Evolutionary conservation across 2,888 invertebrate genomes (phyloP).

Genomic region (Lepeophtheirus nordmannii): DNA sequence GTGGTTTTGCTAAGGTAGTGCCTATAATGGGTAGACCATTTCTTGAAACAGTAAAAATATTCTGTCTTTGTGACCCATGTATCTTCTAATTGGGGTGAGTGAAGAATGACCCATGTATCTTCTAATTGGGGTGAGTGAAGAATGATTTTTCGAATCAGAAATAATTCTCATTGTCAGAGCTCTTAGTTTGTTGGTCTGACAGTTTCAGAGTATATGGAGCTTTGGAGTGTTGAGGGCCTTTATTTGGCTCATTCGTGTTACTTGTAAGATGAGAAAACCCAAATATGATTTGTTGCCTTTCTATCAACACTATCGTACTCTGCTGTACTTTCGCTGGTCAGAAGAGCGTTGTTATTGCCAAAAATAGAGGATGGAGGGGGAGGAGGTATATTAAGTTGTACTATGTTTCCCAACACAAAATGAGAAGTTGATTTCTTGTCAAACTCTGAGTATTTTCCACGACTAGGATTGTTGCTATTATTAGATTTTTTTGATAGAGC

Average conservation of each 20-base stretch:
- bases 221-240: not conserved
- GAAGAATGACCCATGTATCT: too few relatives aligned
- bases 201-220: constrained; percentile 19
- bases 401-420: too few relatives aligned
- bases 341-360: not conserved
- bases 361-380: not conserved
- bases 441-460: not conserved
- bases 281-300: not conserved
- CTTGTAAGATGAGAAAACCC: not conserved
- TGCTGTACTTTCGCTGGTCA: not conserved
- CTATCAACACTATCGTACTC: not conserved
- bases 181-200: constrained; percentile 59
- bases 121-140: constrained; percentile 47
- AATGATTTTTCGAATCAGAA: constrained; percentile 76
- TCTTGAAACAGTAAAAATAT: constrained; percentile 80
- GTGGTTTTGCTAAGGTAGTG: constrained; percentile 78
- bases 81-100: constrained; percentile 55
- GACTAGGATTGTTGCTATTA: not conserved
- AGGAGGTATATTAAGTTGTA: not conserved
- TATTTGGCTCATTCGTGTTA: constrained; percentile 17
- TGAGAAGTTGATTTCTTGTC: not conserved
- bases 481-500: constrained; percentile 77
- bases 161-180: constrained; percentile 93
- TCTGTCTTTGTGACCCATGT: constrained; percentile 77
- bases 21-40: constrained; percentile 73